Evolutionary conservation across 2,888 invertebrate species (phyloP).

Genomic region (Lasioglossum oenotherae): DNA sequence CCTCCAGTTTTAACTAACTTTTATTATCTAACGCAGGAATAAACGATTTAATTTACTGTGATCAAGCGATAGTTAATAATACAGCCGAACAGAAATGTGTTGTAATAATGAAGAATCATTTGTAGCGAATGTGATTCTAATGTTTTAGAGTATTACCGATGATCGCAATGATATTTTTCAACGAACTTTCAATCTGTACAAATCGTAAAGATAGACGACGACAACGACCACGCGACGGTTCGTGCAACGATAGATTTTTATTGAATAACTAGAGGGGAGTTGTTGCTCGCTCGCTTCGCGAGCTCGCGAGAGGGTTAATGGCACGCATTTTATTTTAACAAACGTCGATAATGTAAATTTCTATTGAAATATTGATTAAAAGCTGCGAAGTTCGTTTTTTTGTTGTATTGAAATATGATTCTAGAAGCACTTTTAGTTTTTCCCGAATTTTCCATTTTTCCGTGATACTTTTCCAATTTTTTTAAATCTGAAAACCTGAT

Average conservation of each 20-base stretch:
- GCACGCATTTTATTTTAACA: too few species aligned
- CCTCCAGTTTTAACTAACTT: conserved; percentile 24
- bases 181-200: conserved; percentile 1
- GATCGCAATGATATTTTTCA: neutral
- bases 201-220: neutral
- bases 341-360: too few species aligned
- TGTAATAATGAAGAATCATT: conserved; percentile 1
- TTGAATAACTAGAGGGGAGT: too few species aligned
- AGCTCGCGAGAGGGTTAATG: too few species aligned
- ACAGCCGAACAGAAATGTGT: neutral
- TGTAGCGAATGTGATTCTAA: neutral
- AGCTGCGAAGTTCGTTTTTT: too few species aligned
- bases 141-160: neutral
- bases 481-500: too few species aligned
- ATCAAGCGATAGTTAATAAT: conserved; percentile 22
- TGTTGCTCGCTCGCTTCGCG: too few species aligned
- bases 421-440: too few species aligned
- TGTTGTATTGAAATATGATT: too few species aligned
- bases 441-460: too few species aligned
- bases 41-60: conserved; percentile 52
- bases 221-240: neutral
- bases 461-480: too few species aligned
- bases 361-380: too few species aligned
- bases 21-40: conserved; percentile 16
- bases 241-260: neutral